Conservation (phyloP, 1,140 invertebrate genomes). For the Thalassaphorura encarpata region DNA sequence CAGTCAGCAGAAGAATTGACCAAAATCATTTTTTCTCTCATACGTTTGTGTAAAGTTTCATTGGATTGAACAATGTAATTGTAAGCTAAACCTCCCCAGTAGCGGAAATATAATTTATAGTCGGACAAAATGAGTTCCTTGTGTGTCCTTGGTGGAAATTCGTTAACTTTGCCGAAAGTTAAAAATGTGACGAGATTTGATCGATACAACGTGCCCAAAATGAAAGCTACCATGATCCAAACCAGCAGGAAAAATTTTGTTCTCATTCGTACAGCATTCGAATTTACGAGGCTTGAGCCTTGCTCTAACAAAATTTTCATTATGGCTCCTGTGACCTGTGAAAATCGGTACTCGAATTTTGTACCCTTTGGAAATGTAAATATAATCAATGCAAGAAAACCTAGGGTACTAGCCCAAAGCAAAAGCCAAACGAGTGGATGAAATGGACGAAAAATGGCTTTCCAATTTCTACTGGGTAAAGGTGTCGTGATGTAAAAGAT, state of each 20-base stretch:
- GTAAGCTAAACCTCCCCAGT: neutral
- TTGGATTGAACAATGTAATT: neutral
- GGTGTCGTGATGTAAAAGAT: neutral
- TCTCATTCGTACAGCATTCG: neutral
- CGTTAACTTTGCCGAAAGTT: neutral
- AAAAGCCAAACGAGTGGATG: neutral
- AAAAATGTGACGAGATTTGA: neutral
- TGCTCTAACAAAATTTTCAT: neutral
- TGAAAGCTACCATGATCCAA: neutral
- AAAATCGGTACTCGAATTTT: neutral
- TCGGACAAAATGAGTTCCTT: neutral
- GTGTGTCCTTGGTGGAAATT: neutral
- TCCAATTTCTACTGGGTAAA: neutral
- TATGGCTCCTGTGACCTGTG: neutral
- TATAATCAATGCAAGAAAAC: neutral
- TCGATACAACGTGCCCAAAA: neutral
- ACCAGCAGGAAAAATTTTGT: neutral
- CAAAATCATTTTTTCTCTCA: neutral
- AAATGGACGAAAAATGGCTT: neutral
- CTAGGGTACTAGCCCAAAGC: neutral
- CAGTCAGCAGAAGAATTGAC: neutral
- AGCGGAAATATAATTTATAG: neutral
- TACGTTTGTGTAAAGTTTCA: neutral
- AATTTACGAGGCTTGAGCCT: neutral
- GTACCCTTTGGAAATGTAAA: neutral